phyloP scores from a whole-genome alignment of 2,888 invertebrate species.

The Scaeva pyrastri region DNA sequence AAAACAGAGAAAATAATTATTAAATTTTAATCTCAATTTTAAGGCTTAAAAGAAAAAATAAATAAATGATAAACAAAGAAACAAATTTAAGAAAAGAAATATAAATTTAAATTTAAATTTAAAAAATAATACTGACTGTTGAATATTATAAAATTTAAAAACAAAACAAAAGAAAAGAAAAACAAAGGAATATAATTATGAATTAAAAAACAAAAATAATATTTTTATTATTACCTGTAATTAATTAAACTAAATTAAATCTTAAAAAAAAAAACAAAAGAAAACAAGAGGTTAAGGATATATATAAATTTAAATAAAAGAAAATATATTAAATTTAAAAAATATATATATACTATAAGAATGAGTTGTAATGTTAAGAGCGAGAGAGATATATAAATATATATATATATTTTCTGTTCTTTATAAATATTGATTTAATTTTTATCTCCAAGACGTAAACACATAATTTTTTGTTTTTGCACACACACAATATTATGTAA shows the following conservation, averaged over 20 bases:
- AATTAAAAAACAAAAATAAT: conserved; percentile 53
- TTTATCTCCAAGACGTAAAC: conserved; percentile 60
- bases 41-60: conserved; percentile 52
- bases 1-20: conserved; percentile 25
- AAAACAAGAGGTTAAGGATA: conserved; percentile 35
- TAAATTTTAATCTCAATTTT: conserved; percentile 38
- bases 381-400: conserved; percentile 42
- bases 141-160: conserved; percentile 66
- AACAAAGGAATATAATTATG: conserved; percentile 53
- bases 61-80: conserved; percentile 12
- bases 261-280: not conserved
- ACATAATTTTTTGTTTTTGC: conserved; percentile 13
- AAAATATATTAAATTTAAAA: conserved; percentile 59
- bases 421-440: conserved; percentile 39
- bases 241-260: conserved; percentile 46
- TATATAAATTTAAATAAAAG: conserved; percentile 40
- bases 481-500: conserved; percentile 16
- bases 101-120: conserved; percentile 14
- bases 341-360: conserved; percentile 50
- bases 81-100: conserved; percentile 27
- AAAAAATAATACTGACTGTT: conserved; percentile 71
- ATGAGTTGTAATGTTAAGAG: conserved; percentile 62
- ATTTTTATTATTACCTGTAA: conserved; percentile 75
- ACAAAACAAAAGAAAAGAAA: conserved; percentile 11
- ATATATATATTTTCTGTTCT: conserved; percentile 42